Evolutionary conservation across 2,888 invertebrate species (phyloP), one percentile per base, ranked within the genome.

Genomic region (Calameuta pallipes): DNA sequence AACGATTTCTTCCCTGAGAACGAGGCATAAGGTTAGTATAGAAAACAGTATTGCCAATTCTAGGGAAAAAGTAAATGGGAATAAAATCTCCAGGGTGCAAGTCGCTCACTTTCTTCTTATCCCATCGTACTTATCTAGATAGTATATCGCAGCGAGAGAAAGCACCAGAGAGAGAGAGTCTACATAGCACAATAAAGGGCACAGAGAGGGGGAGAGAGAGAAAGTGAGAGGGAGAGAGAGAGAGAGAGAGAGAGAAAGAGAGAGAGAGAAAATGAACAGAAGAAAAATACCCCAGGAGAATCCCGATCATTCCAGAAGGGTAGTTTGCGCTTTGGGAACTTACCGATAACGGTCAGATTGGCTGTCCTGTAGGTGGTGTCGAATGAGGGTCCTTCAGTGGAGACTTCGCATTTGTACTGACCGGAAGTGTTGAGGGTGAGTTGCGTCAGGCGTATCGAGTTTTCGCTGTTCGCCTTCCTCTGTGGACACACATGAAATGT

Each of bases 351-450:
- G n/a, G 89, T 87, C 73, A 90, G 83, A 81, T 89, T 89, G 4
- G 82, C 85, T 6, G 83, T 83, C 73, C 80, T 78, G 76, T 85
- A 87, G 56, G 84, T 84, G 30, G 86, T 89, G 68, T 85, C 87
- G 77, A 88, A 90, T 30, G 83, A 87, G 11, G 90, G 90, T 23
- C 83, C 87, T 35, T 88, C 89, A 11, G 88, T 87, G 13, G 90
- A 90, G 13, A 89, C 89, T 76, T 90, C 90, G 82, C 90, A 90
- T 77, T 88, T 90, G 83, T 90, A 90, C 79, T 89, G 88, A 11
- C 90, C 90, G 36, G 89, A 84, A 76, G 85, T 89, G 56, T 83
- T 83, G 31, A 88, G 80, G 11, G 80, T 85, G 74, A 90, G 82
- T 34, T 85, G 75, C 76, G 77, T 83, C 79, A 90, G 83, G 13